These are phyloP conservation scores for Esox niger DNA, from an alignment of 2,113 vertebrate species.

Conservation along the genomic window DNA sequence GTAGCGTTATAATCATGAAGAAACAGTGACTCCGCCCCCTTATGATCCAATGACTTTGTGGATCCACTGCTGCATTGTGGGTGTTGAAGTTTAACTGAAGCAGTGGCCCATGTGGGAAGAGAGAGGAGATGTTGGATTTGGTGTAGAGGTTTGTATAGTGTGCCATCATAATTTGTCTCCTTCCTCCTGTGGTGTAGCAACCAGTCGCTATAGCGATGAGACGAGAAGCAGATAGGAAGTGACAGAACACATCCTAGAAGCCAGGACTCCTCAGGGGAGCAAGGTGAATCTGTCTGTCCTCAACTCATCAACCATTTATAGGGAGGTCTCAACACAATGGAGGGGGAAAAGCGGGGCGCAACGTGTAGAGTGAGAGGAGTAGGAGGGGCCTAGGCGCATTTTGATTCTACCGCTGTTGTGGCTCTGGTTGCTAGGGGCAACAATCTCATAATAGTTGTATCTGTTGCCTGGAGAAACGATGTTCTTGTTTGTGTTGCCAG, in stretches of 20 bases:
- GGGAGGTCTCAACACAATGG: constrained; percentile 74
- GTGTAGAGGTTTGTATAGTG: not conserved
- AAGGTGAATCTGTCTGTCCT: constrained; percentile 19
- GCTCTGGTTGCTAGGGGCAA: constrained; percentile 63
- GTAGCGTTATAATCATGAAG: constrained; percentile 45
- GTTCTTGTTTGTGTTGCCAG: constrained; percentile 67
- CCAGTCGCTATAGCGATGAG: too few relatives aligned
- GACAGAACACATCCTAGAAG: too few relatives aligned
- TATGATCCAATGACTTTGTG: constrained; percentile 31
- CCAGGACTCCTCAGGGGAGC: too few relatives aligned
- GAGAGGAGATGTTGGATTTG: not conserved
- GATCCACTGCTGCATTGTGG: constrained; percentile 39
- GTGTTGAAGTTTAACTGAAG: constrained; percentile 7
- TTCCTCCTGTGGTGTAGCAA: constrained; percentile 14
- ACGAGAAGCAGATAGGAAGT: too few relatives aligned
- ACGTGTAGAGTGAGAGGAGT: constrained; percentile 37
- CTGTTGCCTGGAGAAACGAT: constrained; percentile 66
- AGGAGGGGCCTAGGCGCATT: constrained; percentile 24
- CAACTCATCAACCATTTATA: constrained; percentile 62
- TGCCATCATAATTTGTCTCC: constrained; percentile 43
- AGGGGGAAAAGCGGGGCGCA: constrained; percentile 44
- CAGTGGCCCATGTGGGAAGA: too few relatives aligned
- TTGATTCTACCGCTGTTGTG: constrained; percentile 43
- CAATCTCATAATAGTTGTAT: constrained; percentile 37
- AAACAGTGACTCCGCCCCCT: constrained; percentile 60